Evolutionary conservation across 2,797 vertebrate genomes (phyloP).

Genomic region (Notolabrus celidotus): DNA sequence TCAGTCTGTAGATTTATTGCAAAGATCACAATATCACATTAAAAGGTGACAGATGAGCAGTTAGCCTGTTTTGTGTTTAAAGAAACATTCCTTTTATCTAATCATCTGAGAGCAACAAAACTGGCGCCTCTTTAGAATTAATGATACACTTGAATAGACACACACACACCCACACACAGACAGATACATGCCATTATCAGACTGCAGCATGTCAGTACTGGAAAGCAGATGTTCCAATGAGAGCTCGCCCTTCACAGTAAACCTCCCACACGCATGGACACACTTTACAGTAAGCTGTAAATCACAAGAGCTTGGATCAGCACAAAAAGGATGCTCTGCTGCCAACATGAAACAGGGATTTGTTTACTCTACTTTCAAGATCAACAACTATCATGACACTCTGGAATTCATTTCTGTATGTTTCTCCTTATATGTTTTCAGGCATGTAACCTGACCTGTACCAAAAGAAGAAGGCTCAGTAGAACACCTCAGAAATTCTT

Average conservation of each 20-base stretch:
- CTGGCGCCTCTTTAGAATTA: slow-evolving; percentile 7
- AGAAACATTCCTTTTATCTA: neutral
- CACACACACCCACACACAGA: slow-evolving; percentile 2
- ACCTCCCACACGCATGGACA: too few relatives aligned
- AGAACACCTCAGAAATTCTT: too few relatives aligned
- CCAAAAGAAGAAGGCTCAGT: too few relatives aligned
- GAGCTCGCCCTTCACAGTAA: neutral
- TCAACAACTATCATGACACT: too few relatives aligned
- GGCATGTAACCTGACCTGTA: too few relatives aligned
- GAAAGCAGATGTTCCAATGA: slow-evolving; percentile 54
- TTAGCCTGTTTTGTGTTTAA: neutral
- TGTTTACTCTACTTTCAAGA: too few relatives aligned
- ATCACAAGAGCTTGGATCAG: too few relatives aligned
- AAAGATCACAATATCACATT: neutral
- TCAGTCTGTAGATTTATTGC: neutral
- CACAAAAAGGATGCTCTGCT: too few relatives aligned
- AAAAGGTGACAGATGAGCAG: neutral
- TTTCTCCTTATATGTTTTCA: too few relatives aligned
- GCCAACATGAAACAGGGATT: too few relatives aligned
- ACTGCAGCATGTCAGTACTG: slow-evolving; percentile 10
- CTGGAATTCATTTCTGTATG: too few relatives aligned
- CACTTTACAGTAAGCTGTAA: too few relatives aligned
- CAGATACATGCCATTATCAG: slow-evolving; percentile 13
- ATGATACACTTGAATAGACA: neutral
- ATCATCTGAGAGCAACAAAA: neutral